Base-by-base conservation (phyloP, 2,888 invertebrate genomes). In the Mythimna lalbum region DNA sequence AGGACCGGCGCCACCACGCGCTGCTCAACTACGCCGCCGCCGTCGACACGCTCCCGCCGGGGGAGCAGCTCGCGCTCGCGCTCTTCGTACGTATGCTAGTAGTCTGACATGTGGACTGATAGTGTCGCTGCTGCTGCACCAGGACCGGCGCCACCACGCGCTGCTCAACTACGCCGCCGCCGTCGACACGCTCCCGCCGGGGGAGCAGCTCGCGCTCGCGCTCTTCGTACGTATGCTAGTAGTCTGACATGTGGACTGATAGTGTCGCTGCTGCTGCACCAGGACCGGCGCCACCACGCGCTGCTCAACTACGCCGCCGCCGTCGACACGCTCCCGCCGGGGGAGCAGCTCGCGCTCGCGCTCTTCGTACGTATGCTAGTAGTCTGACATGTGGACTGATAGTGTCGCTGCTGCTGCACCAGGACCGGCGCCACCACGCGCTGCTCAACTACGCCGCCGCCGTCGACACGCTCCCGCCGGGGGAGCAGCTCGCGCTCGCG, bases 91-190 rank as follows among this genome's bases (percentile, higher is more conserved):
- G 47, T 43, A 47, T 27, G 43, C 43, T 43, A 43, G 43, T 43
- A 17, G 43, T 43, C 17, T 43, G 43, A 43, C 43, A 43, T 43
- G 43, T 43, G 43, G 43, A 43, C 43, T 43, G 43, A 43, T 43
- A 43, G 43, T 17, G 43, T 43, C 43, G 43, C 43, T 43, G 43
- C 43, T 55, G 23, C 43, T 59, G 43, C 99, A 99, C 93, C 98
- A 98, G 95, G 99, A 99, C 94, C 96, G 99, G 76, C 96, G 98
- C 79, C 98, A 98, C 86, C 99, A 99, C 93, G 97, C 98, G 79
- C 96, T 99, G 82, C 98, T 99, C 97, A 98, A 98, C 92, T 98
- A 97, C 92, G 98, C 98, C 98, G 23, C 97, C 87, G 97, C 97
- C 88, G 97, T 98, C 78, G 98, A 98, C 90, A 96, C 97, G 83